Conservation (phyloP, 1,140 invertebrate genomes). For the Ctenoplectra terminalis region DNA sequence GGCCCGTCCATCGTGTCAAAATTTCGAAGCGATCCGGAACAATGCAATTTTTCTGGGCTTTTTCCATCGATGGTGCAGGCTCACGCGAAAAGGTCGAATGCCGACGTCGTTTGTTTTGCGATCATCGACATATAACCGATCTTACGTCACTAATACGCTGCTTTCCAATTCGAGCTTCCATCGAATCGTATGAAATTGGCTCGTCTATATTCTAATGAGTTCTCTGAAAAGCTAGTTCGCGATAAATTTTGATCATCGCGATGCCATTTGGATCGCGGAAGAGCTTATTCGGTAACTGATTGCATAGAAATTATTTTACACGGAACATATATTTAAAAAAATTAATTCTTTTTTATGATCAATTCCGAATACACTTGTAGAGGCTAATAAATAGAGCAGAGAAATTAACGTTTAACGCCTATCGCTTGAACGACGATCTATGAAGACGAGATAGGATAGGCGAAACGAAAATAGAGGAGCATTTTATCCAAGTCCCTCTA, state of each 20-base stretch:
- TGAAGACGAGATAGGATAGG: not conserved
- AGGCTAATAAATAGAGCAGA: too few relatives aligned
- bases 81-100: not conserved
- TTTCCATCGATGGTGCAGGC: not conserved
- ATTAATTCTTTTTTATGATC: too few relatives aligned
- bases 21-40: not conserved
- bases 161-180: not conserved
- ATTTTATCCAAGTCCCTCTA: too few relatives aligned
- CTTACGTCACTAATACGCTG: not conserved
- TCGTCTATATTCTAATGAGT: not conserved
- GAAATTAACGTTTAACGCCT: too few relatives aligned
- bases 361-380: too few relatives aligned
- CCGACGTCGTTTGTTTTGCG: not conserved
- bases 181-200: not conserved
- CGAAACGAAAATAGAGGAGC: not conserved
- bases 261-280: not conserved
- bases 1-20: not conserved
- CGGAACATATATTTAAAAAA: too few relatives aligned
- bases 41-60: constrained; percentile 10
- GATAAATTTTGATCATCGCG: not conserved
- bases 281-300: not conserved
- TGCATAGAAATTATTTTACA: too few relatives aligned
- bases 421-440: too few relatives aligned
- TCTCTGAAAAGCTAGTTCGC: not conserved
- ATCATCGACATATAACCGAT: not conserved